These are phyloP conservation scores for Sylvia atricapilla DNA, from an alignment of 2,113 vertebrate species.

Conservation along the genomic window DNA sequence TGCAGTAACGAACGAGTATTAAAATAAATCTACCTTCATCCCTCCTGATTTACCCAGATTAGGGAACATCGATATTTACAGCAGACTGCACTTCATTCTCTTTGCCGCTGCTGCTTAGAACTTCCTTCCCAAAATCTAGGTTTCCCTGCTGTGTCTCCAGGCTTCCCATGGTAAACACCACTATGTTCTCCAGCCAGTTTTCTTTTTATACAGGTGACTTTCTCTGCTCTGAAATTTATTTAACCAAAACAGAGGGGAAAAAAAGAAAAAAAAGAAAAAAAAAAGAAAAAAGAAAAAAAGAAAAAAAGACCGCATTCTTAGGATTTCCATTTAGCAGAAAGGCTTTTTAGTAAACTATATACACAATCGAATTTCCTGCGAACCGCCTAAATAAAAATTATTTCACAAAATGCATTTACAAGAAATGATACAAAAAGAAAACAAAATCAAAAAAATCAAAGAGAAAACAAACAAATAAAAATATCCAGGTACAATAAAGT, in stretches of 20 bases:
- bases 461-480: conserved; percentile 48
- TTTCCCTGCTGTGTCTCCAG: conserved; percentile 3
- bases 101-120: neutral
- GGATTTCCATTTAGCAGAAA: conserved; percentile 80
- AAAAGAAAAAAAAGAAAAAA: neutral
- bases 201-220: neutral
- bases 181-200: neutral
- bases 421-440: conserved; percentile 91
- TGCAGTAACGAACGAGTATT: neutral
- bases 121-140: neutral
- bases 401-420: conserved; percentile 95
- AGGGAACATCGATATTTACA: neutral
- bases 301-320: conserved; percentile 77
- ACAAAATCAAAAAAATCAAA: conserved; percentile 77
- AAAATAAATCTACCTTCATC: conserved; percentile 1
- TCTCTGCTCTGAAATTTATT: conserved; percentile 85
- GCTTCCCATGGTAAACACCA: neutral
- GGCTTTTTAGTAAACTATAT: conserved; percentile 90
- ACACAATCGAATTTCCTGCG: conserved; percentile 83
- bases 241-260: conserved; percentile 75
- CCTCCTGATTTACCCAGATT: neutral
- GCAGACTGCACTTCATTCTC: neutral
- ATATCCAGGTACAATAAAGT: conserved; percentile 78
- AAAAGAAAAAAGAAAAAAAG: neutral
- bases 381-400: conserved; percentile 87